Evolutionary conservation across 2,797 vertebrate species (phyloP), one percentile per base, ranked within the genome.

Genomic region (Crocodylus rhombifer): DNA sequence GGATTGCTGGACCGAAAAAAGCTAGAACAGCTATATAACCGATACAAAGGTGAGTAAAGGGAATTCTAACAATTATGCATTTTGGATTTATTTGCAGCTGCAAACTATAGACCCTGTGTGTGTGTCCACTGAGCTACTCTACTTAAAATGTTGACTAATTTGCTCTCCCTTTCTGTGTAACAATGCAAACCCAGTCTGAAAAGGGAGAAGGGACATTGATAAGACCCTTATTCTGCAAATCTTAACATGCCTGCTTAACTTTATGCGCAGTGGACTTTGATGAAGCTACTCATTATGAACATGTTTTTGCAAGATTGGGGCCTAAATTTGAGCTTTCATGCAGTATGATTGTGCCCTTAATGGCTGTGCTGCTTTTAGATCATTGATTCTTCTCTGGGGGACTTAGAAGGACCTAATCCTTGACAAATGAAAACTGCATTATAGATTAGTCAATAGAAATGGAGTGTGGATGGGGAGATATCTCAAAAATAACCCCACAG

Each of bases 21-120:
- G 96, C 98, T 99, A 95, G 99, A 99, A 91, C 99, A 99, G 91
- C 98, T 99, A 61, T 99, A 99, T 98, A 99, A 98, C 98, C 98
- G 99, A 98, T 99, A 99, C 97, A 99, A 99, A 99, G 99, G 99
- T 99, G 97, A 97, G 98, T 96, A 63, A 25, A 21, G n/a, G 36
- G 83, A 57, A 15, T 87, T 87, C 81, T 36, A 65, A 93, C 12
- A 51, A 63, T 57, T 65, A 5, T 73, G 61, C 63, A 57, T 62
- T 4, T 57, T 89, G 13, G 76, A 4, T 80, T 17, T 74, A 14
- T 90, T 73, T 20, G 79, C 62, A 30, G 10, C 80, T 74, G 5
- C 11, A n/a, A 0, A 21, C 25, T 77, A 0, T 80, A 36, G 56
- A 57, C 71, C 11, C 13, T 5, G 2, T 61, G 25, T 33, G 16